phyloP scores from a whole-genome alignment of 2,797 vertebrate genomes.

The Muscicapa comitata region DNA sequence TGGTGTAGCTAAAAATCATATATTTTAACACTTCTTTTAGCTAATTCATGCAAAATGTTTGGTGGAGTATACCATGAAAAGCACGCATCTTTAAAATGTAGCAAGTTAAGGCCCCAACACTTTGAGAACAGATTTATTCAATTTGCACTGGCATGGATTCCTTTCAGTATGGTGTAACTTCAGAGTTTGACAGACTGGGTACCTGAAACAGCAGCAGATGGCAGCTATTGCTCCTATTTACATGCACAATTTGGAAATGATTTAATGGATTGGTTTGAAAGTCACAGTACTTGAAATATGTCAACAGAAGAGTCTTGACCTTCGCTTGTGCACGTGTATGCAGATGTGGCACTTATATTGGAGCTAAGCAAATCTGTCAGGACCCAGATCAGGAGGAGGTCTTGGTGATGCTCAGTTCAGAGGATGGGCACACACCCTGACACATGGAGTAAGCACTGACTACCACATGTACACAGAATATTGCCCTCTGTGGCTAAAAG shows the following conservation, averaged over 20 bases:
- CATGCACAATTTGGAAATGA: neutral
- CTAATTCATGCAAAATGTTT: neutral
- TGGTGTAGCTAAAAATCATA: neutral
- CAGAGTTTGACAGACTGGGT: neutral
- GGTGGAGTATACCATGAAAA: neutral
- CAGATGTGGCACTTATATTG: neutral
- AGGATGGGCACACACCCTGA: rapidly evolving
- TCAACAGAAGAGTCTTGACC: neutral
- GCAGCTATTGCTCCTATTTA: neutral
- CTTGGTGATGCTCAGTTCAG: rapidly evolving
- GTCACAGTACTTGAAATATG: neutral
- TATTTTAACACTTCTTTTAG: neutral
- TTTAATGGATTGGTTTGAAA: neutral
- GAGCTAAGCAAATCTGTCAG: neutral
- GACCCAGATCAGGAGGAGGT: neutral
- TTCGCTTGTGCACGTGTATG: neutral
- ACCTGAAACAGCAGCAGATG: neutral
- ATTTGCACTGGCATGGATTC: neutral
- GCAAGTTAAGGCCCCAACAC: rapidly evolving
- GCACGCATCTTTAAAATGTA: neutral
- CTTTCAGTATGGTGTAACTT: neutral
- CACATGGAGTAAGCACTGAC: rapidly evolving
- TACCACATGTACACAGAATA: rapidly evolving
- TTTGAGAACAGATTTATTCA: neutral
- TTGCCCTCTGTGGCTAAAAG: neutral